Conservation (phyloP, 2,113 vertebrate species). For the Thermophis baileyi region DNA sequence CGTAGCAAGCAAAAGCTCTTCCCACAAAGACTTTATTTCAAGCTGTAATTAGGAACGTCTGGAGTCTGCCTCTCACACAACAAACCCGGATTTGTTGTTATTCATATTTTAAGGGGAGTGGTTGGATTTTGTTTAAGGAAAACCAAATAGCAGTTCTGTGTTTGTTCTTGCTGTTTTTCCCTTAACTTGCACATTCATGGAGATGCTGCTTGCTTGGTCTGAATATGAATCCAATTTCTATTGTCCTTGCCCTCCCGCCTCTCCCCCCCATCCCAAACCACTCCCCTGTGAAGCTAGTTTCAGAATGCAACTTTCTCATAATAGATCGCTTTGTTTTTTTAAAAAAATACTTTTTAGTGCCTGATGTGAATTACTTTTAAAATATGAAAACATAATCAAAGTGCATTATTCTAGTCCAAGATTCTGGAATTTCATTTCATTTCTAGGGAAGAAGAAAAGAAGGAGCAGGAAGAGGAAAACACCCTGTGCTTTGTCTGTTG, state of each 20-base stretch:
- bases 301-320: constrained; percentile 63
- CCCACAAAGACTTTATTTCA: constrained; percentile 80
- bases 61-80: constrained; percentile 73
- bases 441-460: constrained; percentile 10
- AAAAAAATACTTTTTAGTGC: constrained; percentile 10
- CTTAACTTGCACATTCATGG: constrained; percentile 53
- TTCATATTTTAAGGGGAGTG: constrained; percentile 57
- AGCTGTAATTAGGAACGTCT: constrained; percentile 94
- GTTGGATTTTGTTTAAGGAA: constrained; percentile 33
- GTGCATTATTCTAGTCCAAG: constrained; percentile 23
- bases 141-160: constrained; percentile 49
- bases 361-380: neutral
- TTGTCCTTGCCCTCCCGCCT: constrained; percentile 55
- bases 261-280: neutral
- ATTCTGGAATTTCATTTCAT: constrained; percentile 57
- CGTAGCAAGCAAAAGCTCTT: constrained; percentile 72
- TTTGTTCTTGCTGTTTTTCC: constrained; percentile 54
- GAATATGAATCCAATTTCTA: constrained; percentile 54
- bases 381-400: constrained; percentile 2
- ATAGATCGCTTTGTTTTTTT: constrained; percentile 17
- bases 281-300: constrained; percentile 55
- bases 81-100: constrained; percentile 58
- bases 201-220: constrained; percentile 33
- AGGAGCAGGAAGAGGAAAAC: neutral
- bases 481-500: constrained; percentile 59